Percentiles rank a stretch among this genome's conserved stretches.
phyloP scores from a whole-genome alignment of 92 coral and sea anemone species.

The Chrysogorgia sp. region DNA sequence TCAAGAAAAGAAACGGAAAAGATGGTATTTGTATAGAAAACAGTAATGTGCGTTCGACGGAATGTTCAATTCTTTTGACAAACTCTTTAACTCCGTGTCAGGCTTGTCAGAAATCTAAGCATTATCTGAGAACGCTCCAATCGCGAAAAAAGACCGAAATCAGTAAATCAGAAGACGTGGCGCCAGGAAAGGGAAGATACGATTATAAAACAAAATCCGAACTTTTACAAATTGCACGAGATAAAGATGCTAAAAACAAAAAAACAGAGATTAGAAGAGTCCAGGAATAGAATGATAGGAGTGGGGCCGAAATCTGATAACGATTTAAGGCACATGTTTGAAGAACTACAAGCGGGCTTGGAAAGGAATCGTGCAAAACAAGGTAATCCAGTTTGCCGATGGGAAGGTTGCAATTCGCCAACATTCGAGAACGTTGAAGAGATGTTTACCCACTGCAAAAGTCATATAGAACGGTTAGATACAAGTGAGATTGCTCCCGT shows the following conservation, averaged over 20 bases:
- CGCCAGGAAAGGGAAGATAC: neutral
- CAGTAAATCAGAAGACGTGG: neutral
- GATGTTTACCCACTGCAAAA: conserved; percentile 26
- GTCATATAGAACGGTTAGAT: conserved; percentile 28
- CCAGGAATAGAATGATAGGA: neutral
- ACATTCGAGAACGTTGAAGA: conserved; percentile 38
- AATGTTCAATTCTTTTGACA: neutral
- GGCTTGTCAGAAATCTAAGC: conserved; percentile 15
- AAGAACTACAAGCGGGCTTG: conserved; percentile 12
- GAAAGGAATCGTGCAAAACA: conserved; percentile 15
- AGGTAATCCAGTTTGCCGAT: conserved; percentile 20
- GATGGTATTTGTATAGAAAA: conserved; percentile 1
- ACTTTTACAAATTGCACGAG: conserved; percentile 22
- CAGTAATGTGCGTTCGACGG: neutral
- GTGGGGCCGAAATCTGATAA: conserved; percentile 21
- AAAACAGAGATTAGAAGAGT: conserved; percentile 17
- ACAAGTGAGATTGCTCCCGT: conserved; percentile 30
- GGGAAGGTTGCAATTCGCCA: conserved; percentile 1
- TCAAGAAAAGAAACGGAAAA: conserved; percentile 9
- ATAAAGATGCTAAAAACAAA: conserved; percentile 17
- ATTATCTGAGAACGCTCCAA: conserved; percentile 43
- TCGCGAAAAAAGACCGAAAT: conserved; percentile 11
- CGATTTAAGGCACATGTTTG: conserved; percentile 18
- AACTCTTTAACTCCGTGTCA: neutral
- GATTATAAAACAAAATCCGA: conserved; percentile 25